These are phyloP conservation scores for Prinia subflava DNA, from an alignment of 2,113 vertebrate genomes.

Conservation along the genomic window DNA sequence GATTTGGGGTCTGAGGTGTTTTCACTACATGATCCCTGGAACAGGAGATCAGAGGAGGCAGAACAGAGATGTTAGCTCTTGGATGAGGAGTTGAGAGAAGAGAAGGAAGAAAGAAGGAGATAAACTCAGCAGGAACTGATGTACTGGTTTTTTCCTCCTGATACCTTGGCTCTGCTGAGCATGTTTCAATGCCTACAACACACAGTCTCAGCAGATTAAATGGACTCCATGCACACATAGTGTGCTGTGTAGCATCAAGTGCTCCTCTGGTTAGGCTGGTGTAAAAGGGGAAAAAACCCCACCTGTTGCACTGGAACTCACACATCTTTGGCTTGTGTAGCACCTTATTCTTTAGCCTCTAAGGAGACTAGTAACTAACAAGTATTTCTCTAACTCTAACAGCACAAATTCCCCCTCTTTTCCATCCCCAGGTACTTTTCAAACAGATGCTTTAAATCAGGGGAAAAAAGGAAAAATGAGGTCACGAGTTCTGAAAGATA, in stretches of 20 bases:
- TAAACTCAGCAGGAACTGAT: neutral
- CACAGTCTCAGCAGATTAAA: neutral
- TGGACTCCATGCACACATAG: rapidly evolving
- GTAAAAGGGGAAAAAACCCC: neutral
- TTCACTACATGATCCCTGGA: neutral
- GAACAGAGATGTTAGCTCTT: neutral
- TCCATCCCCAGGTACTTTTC: neutral
- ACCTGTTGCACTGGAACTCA: neutral
- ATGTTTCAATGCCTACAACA: neutral
- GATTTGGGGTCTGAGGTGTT: neutral
- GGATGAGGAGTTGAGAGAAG: neutral
- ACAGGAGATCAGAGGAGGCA: neutral
- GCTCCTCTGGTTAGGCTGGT: neutral
- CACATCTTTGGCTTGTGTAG: neutral
- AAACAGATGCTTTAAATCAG: neutral
- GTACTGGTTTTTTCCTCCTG: neutral
- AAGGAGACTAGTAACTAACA: neutral
- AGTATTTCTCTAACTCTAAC: neutral
- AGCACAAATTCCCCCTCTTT: neutral
- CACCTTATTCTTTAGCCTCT: neutral
- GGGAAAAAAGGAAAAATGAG: neutral
- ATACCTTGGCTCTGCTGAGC: neutral
- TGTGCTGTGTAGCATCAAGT: neutral
- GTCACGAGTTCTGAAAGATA: neutral
- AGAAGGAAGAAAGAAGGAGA: neutral